Conservation (phyloP, 2,888 invertebrate species). For the Chaetogeoica ovagalla region DNA sequence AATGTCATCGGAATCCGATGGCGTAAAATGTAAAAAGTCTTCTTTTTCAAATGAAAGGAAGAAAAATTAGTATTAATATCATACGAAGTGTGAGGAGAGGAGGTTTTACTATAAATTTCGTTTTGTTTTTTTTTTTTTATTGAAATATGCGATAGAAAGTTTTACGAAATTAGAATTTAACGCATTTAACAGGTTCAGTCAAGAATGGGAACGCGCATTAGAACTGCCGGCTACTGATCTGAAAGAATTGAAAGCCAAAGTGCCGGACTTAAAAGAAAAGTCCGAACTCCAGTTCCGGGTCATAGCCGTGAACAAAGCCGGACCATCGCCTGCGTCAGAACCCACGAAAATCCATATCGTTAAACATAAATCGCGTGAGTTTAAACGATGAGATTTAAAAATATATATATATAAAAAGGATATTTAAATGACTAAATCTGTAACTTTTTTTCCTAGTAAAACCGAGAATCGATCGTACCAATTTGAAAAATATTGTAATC, state of each 20-base stretch:
- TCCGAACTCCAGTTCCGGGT: constrained; percentile 91
- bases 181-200: constrained; percentile 63
- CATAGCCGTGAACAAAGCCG: constrained; percentile 90
- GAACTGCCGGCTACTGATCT: constrained; percentile 78
- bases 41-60: no score
- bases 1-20: no score
- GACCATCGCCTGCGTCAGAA: constrained; percentile 85
- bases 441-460: constrained; percentile 71
- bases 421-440: neutral
- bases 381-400: neutral
- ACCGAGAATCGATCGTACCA: constrained; percentile 94
- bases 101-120: no score
- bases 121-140: no score
- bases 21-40: no score
- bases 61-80: no score
- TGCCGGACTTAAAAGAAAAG: constrained; percentile 83
- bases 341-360: constrained; percentile 86
- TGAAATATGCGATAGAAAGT: no score
- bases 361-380: constrained; percentile 83
- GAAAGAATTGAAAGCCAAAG: constrained; percentile 73
- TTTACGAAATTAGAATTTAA: neutral
- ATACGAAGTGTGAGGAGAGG: no score
- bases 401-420: no score
- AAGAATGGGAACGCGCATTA: constrained; percentile 86
- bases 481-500: constrained; percentile 84